A percentile compares a stretch with the other conserved stretches of the same genome.
These are phyloP conservation scores for Hydroisotoma schaefferi DNA, from an alignment of 2,888 invertebrate species.

Conservation along the genomic window DNA sequence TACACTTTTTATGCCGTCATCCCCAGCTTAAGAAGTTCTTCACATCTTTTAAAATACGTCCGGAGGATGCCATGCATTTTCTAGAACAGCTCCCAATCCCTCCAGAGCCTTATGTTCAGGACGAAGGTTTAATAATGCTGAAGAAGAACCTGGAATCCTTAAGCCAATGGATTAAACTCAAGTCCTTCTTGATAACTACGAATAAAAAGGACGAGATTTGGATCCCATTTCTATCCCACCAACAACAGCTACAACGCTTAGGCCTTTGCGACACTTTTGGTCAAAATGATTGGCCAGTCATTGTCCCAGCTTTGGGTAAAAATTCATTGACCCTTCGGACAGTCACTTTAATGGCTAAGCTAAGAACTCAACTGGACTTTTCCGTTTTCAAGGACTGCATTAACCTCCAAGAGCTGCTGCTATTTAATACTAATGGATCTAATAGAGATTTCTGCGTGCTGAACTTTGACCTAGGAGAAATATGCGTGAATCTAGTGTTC, in stretches of 20 bases:
- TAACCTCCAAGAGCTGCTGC: conserved; percentile 11
- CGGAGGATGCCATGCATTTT: too few species aligned
- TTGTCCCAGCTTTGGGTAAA: neutral
- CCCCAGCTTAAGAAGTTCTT: too few species aligned
- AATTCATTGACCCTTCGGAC: conserved; percentile 13
- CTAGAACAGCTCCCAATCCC: too few species aligned
- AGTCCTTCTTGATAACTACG: neutral
- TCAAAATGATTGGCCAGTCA: neutral
- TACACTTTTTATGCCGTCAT: too few species aligned
- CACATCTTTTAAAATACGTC: too few species aligned
- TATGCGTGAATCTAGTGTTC: conserved; percentile 10
- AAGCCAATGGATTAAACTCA: neutral
- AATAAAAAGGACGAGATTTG: neutral
- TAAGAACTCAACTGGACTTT: conserved; percentile 6
- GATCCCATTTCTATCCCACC: conserved; percentile 10
- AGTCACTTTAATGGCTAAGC: conserved; percentile 3
- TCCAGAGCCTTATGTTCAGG: too few species aligned
- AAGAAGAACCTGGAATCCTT: neutral
- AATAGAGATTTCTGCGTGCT: neutral
- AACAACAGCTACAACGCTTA: conserved; percentile 7
- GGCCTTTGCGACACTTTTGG: conserved; percentile 18
- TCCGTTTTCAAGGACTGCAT: conserved; percentile 7
- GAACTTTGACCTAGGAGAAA: neutral
- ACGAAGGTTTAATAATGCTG: too few species aligned
- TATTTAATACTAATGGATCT: conserved; percentile 12